Conservation (phyloP, 2,888 invertebrate species). For the Acheta domesticus region DNA sequence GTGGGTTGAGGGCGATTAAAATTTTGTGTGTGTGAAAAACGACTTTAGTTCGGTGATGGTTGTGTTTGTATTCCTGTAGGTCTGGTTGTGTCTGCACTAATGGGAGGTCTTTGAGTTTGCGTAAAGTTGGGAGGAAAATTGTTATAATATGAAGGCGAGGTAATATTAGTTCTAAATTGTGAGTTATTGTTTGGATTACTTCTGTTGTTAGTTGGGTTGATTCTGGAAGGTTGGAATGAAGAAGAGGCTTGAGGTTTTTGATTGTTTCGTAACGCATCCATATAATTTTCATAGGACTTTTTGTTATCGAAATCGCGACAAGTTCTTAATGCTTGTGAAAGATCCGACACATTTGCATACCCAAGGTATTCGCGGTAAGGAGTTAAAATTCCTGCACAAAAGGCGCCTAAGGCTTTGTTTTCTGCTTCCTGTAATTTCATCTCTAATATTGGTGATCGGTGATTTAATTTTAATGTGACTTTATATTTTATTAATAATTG, state of each 20-base stretch:
- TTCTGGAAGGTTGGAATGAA: neutral
- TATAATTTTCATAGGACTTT: neutral
- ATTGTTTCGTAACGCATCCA: neutral
- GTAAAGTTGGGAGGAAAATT: too few relatives aligned
- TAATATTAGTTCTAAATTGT: too few relatives aligned
- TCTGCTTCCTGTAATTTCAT: neutral
- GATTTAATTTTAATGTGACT: neutral
- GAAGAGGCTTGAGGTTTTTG: neutral
- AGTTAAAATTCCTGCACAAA: neutral
- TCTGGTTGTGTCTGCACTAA: too few relatives aligned
- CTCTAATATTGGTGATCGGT: neutral
- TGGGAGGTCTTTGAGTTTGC: too few relatives aligned
- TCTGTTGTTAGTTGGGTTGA: neutral
- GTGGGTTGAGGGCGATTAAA: too few relatives aligned
- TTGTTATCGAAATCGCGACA: slow-evolving; percentile 4
- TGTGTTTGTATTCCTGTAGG: too few relatives aligned
- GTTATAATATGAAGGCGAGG: too few relatives aligned
- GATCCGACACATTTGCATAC: neutral
- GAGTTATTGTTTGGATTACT: too few relatives aligned
- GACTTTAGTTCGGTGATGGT: too few relatives aligned
- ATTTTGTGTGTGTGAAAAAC: too few relatives aligned
- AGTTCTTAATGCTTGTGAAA: neutral
- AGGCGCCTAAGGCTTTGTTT: neutral
- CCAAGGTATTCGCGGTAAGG: neutral
- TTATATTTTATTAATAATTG: neutral